These are phyloP conservation scores for Conger conger DNA, from an alignment of 2,113 vertebrate species.

Conservation along the genomic window DNA sequence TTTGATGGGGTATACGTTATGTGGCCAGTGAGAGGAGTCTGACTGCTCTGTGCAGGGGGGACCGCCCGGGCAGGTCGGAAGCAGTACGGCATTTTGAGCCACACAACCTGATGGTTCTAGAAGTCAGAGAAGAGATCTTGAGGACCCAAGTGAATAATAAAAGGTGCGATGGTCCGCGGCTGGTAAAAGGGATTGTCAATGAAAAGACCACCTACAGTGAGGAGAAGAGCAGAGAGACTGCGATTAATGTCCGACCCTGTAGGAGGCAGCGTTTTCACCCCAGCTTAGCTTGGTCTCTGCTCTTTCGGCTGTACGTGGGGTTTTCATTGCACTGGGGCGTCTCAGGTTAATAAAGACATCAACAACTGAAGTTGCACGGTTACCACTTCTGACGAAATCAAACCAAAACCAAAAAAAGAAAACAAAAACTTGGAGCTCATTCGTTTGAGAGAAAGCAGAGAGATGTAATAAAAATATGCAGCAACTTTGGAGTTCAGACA, in stretches of 20 bases:
- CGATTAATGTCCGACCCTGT: conserved; percentile 72
- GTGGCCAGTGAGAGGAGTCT: conserved; percentile 42
- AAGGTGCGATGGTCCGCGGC: conserved; percentile 94
- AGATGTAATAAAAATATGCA: conserved; percentile 81
- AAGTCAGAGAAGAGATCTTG: conserved; percentile 99
- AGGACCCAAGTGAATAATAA: conserved; percentile 98
- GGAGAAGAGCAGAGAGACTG: conserved; percentile 85
- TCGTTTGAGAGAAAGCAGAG: conserved; percentile 83
- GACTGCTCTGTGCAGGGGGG: conserved; percentile 47
- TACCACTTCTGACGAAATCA: conserved; percentile 71
- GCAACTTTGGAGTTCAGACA: conserved; percentile 76
- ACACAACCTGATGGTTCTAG: conserved; percentile 89
- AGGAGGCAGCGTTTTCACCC: conserved; percentile 68
- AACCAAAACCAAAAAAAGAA: conserved; percentile 25
- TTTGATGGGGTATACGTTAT: conserved; percentile 33
- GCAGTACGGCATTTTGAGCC: conserved; percentile 69
- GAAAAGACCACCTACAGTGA: conserved; percentile 97
- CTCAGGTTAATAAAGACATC: conserved; percentile 74
- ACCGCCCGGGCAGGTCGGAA: conserved; percentile 47
- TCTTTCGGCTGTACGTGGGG: conserved; percentile 87
- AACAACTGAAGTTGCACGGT: conserved; percentile 77
- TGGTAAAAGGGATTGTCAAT: conserved; percentile 99
- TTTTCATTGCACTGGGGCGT: conserved; percentile 84
- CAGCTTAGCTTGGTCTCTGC: conserved; percentile 84
- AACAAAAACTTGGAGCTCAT: conserved; percentile 69